Evolutionary conservation across 2,888 invertebrate genomes (phyloP).

Genomic region (Lissocephala sabroskyi): DNA sequence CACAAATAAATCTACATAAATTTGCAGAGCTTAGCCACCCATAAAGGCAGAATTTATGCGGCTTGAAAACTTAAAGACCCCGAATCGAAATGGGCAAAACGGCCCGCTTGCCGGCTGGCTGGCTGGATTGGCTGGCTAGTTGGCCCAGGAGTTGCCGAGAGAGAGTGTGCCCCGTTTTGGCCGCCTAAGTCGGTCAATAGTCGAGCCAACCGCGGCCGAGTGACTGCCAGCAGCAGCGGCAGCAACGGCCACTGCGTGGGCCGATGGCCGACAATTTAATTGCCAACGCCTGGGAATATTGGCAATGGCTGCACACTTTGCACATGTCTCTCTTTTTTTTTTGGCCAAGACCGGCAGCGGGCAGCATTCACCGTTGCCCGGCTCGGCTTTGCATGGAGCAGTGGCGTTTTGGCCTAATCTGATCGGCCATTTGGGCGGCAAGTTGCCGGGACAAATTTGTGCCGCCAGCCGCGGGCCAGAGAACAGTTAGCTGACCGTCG

Average conservation of each 20-base stretch:
- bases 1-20: conserved; percentile 55
- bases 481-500: conserved; percentile 56
- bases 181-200: conserved; percentile 1
- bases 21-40: conserved; percentile 4
- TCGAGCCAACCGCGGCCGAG: background rate
- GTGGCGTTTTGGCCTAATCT: conserved; percentile 35
- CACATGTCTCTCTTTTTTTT: background rate
- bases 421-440: conserved; percentile 26
- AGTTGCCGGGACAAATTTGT: background rate
- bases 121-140: no score
- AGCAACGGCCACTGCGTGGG: background rate
- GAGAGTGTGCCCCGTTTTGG: background rate
- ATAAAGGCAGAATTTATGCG: background rate
- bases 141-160: no score
- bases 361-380: background rate
- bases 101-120: conserved; percentile 25
- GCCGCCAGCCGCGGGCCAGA: conserved; percentile 29
- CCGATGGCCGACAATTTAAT: conserved; percentile 17
- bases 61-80: background rate
- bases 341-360: background rate
- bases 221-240: background rate
- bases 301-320: conserved; percentile 12
- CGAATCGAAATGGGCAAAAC: conserved; percentile 9
- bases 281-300: conserved; percentile 19
- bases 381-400: background rate